Evolutionary conservation across 2,888 invertebrate species (phyloP).

Genomic region (Corbicula japonica): DNA sequence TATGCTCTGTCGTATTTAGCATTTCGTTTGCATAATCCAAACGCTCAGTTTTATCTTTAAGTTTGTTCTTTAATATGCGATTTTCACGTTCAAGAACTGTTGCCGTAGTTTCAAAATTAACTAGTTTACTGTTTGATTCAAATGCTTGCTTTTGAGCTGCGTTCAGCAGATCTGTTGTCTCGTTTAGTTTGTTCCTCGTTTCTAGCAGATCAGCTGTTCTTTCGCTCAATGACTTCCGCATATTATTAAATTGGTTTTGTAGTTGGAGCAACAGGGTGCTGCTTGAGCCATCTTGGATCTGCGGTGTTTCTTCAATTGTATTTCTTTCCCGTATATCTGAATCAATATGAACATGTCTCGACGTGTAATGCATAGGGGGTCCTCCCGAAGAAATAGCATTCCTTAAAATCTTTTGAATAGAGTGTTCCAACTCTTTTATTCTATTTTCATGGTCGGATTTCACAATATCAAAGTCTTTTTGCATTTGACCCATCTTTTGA

Average conservation of each 20-base stretch:
- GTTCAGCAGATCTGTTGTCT: constrained; percentile 67
- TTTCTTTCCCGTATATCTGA: neutral
- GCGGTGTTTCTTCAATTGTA: neutral
- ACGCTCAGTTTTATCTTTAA: constrained; percentile 75
- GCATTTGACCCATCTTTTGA: constrained; percentile 62
- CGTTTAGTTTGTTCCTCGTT: constrained; percentile 73
- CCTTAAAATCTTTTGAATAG: constrained; percentile 70
- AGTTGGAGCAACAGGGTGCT: constrained; percentile 64
- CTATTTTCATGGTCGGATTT: constrained; percentile 73
- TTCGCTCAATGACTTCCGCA: constrained; percentile 67
- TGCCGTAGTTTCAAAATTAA: constrained; percentile 74
- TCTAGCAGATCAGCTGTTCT: constrained; percentile 73
- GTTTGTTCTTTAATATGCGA: constrained; percentile 78
- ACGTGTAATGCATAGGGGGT: constrained; percentile 15
- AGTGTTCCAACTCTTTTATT: constrained; percentile 69
- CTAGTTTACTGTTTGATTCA: constrained; percentile 69
- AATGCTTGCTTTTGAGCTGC: constrained; percentile 74
- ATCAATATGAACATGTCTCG: neutral
- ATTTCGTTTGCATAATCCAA: constrained; percentile 67
- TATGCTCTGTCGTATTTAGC: constrained; percentile 62
- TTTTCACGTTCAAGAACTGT: constrained; percentile 72
- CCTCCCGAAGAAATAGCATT: constrained; percentile 58
- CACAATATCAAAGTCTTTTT: constrained; percentile 68
- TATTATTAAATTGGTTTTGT: constrained; percentile 74
- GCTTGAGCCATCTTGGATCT: constrained; percentile 42